Evolutionary conservation across 2,113 vertebrate species (phyloP), one percentile per base, ranked within the genome.

Genomic region (Tenrec ecaudatus): DNA sequence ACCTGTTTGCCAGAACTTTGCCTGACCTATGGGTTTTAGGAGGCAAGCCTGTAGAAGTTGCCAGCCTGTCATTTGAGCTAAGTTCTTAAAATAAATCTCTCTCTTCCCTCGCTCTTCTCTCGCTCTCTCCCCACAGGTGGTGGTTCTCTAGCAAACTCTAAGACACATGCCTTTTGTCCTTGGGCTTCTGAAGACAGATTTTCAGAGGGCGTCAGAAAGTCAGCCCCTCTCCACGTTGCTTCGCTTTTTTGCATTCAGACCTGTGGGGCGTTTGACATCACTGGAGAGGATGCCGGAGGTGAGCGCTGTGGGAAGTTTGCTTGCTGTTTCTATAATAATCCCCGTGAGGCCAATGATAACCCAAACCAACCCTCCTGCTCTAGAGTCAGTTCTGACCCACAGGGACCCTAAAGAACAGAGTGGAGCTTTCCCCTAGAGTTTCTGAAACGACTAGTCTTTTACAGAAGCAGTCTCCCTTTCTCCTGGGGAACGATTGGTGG

Each of bases 261-360:
- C 82, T 86, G 38, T 2, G n/a, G 82, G 38, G 78, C 33, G 53
- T 16, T 14, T 38, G 79, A 66, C 27, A 16, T 85, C 82, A n/a
- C 0, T 1, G 12, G 90, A 58, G 69, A 38, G 25, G 38, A 20
- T 36, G 64, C 69, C 82, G n/a, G 62, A 84, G 92, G 71, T 33
- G 53, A 95, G 31, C 47, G 9, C 79, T 33, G 58, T 89, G 82
- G 90, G 64, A 60, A 88, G 81, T 60, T n/a, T 66, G 4, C 68
- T 62, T 2, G 1, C 15, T 6, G 1, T 31, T 36, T 82, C 77
- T 75, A 2, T 8, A 23, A 64, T 75, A n/a, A 58, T 80, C n/a
- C 6, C 0, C 20, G 43, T 38, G 87, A 89, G 76, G 73, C 19
- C 36, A 40, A 43, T 23, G 16, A 23, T 7, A 17, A 19, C 23